A percentile compares a stretch with the other conserved stretches of the same genome.
These are phyloP conservation scores for Apteryx owenii DNA, from an alignment of 2,113 vertebrate species.

Conservation along the genomic window DNA sequence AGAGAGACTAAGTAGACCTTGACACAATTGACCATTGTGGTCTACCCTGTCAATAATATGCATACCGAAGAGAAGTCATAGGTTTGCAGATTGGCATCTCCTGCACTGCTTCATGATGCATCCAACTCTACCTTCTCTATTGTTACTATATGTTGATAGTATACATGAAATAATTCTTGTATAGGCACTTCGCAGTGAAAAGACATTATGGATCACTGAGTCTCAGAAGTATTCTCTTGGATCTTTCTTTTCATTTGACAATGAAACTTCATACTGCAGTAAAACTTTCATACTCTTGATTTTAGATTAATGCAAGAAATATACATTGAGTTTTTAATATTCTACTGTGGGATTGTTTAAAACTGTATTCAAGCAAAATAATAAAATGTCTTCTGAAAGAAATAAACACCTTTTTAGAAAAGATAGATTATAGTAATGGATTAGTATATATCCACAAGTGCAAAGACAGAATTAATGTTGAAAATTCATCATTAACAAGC, in stretches of 20 bases:
- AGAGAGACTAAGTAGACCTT: neutral
- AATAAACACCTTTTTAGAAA: neutral
- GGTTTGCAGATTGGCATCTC: neutral
- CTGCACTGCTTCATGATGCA: neutral
- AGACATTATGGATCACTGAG: neutral
- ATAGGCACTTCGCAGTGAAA: neutral
- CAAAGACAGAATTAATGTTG: neutral
- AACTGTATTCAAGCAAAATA: neutral
- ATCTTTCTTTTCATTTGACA: neutral
- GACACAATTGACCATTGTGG: neutral
- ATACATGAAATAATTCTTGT: neutral
- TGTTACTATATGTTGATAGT: neutral
- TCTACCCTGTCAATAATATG: neutral
- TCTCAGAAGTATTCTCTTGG: neutral
- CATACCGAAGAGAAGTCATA: slow-evolving; percentile 3
- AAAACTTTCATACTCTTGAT: slow-evolving; percentile 4
- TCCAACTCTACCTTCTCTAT: neutral
- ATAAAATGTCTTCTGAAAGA: neutral
- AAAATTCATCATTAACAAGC: neutral
- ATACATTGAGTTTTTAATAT: neutral
- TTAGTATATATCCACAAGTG: neutral
- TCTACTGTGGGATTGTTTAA: neutral
- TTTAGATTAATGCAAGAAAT: slow-evolving; percentile 32
- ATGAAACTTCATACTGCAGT: neutral
- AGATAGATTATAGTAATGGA: neutral